These are phyloP conservation scores for Drosophila buzzatii DNA, from an alignment of 2,888 invertebrate species.

Conservation along the genomic window DNA sequence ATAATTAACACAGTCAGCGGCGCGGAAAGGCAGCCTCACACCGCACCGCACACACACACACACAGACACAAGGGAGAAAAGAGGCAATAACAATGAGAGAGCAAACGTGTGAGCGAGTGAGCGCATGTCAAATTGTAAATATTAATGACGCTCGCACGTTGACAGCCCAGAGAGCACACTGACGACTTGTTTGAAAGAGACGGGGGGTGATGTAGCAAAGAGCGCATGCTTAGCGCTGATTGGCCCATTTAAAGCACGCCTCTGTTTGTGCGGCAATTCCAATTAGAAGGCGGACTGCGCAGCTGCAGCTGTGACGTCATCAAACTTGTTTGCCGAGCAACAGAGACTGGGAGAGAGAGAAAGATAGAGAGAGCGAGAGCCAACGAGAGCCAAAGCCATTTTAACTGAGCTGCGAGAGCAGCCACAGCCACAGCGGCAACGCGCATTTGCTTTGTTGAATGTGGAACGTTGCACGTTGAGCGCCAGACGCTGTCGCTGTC, in stretches of 20 bases:
- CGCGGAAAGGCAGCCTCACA: slow-evolving; percentile 71
- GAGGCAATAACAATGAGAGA: slow-evolving; percentile 16
- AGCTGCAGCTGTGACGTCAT: slow-evolving; percentile 76
- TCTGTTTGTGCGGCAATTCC: slow-evolving; percentile 48
- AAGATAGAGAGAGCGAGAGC: not conserved
- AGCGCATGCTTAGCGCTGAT: slow-evolving; percentile 51
- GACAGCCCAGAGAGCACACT: slow-evolving; percentile 69
- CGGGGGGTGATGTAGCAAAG: slow-evolving; percentile 6
- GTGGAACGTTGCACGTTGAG: slow-evolving; percentile 59
- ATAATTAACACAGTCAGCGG: slow-evolving; percentile 83
- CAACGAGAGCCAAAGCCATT: slow-evolving; percentile 15
- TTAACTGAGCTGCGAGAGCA: slow-evolving; percentile 18
- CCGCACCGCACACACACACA: slow-evolving; percentile 17
- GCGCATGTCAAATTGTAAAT: slow-evolving; percentile 81
- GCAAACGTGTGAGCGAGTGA: slow-evolving; percentile 25
- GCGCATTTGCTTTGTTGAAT: slow-evolving; percentile 66
- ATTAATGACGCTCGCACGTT: slow-evolving; percentile 83
- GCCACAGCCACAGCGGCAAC: slow-evolving; percentile 9
- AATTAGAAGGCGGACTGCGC: slow-evolving; percentile 62
- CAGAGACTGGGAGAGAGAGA: not conserved
- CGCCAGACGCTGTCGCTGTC: slow-evolving; percentile 39
- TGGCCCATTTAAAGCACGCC: slow-evolving; percentile 60
- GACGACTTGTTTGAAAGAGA: slow-evolving; percentile 9
- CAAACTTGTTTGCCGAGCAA: slow-evolving; percentile 61
- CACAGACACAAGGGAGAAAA: not conserved